phyloP scores from a whole-genome alignment of 2,113 vertebrate genomes.

The Cephalopholis sonnerati region DNA sequence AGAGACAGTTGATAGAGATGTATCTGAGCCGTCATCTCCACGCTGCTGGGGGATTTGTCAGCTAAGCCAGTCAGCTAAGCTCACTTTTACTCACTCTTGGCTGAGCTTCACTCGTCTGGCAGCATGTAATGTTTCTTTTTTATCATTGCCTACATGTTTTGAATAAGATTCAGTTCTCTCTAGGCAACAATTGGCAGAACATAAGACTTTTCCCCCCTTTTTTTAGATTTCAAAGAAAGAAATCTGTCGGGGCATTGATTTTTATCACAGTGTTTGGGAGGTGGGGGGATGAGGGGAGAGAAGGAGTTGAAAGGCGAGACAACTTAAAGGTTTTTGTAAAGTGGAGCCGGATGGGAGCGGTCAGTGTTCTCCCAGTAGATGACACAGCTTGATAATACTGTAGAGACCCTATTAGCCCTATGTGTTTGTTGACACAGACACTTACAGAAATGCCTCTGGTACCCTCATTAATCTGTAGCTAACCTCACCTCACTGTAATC shows the following conservation, averaged over 20 bases:
- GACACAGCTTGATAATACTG: slow-evolving; percentile 16
- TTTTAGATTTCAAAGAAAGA: slow-evolving; percentile 1
- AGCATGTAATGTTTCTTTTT: slow-evolving; percentile 13
- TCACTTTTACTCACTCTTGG: slow-evolving; percentile 48
- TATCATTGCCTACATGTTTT: slow-evolving; percentile 9
- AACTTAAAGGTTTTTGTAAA: background rate
- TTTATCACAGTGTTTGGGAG: slow-evolving; percentile 1
- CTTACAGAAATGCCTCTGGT: background rate
- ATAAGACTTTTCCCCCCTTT: background rate
- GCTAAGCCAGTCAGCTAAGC: slow-evolving; percentile 39
- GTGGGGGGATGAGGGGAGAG: background rate
- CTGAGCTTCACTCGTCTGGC: slow-evolving; percentile 34
- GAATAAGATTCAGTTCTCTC: background rate
- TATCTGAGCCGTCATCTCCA: slow-evolving; percentile 52
- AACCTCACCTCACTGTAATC: background rate
- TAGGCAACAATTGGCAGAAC: slow-evolving; percentile 10
- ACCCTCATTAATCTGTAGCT: background rate
- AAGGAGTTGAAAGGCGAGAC: slow-evolving; percentile 5
- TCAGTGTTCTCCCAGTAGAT: slow-evolving; percentile 4
- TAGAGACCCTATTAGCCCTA: background rate
- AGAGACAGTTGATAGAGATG: slow-evolving; percentile 48
- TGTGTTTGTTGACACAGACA: slow-evolving; percentile 23
- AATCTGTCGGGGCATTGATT: slow-evolving; percentile 11
- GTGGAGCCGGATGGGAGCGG: slow-evolving; percentile 29
- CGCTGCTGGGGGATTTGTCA: slow-evolving; percentile 54